Evolutionary conservation across 2,888 invertebrate species (phyloP), one percentile per base, ranked within the genome.

Genomic region (Clistopyga incitator): DNA sequence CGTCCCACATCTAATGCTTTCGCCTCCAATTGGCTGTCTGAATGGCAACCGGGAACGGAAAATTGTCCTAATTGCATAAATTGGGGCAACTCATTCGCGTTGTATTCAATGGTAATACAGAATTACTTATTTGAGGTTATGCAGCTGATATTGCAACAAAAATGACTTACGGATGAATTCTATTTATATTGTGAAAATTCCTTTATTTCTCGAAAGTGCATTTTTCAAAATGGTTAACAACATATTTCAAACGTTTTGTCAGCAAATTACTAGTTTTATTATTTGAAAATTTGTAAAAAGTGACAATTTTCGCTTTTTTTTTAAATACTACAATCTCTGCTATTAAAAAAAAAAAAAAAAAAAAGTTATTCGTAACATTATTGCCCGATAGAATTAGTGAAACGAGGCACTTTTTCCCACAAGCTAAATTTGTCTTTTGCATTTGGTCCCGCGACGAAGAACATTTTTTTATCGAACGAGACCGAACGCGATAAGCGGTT

Each of bases 401-500:
- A 61, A 59, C 61, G 45, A 18, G 23, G 61, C n/a, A 20, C 34
- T 45, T 38, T 80, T 80, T 68, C 56, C 29, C 47, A 47, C 25
- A 25, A 59, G 15, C 18, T 3, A 38, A 45, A 29, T 20, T 6
- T 13, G 8, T 13, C 20, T 15, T 15, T 56, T n/a, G 34, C 52
- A 47, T 61, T 45, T 45, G 18, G 45, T 61, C 52, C 8, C 13
- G 20, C 13, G 20, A 67, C 74, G 65, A 1, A n/a, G 61, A 34
- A 61, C 11, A 15, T 20, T 78, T 84, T 84, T 81, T 50, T 61
- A 71, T 79, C 77, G 83, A 77, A 61, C 47, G 50, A 23, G 67
- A 74, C 56, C 64, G 64, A 38, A 23, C 42, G 38, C 68, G 83
- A 83, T 77, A 75, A 50, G 61, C 64, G 25, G 75, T 42, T 65